A percentile compares a stretch with the other conserved stretches of the same genome.
Conservation (phyloP, 2,888 invertebrate species). For the Drosophila histrio region DNA sequence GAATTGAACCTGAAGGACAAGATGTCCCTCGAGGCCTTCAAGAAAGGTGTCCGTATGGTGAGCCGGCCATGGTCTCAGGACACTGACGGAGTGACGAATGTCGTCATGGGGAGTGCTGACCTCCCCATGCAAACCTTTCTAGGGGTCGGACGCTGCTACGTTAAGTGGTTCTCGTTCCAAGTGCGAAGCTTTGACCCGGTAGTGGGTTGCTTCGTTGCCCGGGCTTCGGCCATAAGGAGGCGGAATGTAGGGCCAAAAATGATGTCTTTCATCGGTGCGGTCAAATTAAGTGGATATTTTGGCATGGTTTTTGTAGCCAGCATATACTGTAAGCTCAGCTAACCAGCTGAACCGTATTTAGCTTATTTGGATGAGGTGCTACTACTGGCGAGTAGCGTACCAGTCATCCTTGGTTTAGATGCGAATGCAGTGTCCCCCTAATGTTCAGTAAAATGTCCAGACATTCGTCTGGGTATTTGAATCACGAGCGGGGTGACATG, state of each 20-base stretch:
- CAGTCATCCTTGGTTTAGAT: constrained; percentile 9
- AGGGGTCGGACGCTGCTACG: constrained; percentile 8
- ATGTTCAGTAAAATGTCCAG: constrained; percentile 16
- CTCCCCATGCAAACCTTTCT: not conserved
- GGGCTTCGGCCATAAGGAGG: constrained; percentile 12
- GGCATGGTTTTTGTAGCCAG: not conserved
- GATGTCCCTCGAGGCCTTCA: constrained; percentile 1
- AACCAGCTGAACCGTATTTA: constrained; percentile 7
- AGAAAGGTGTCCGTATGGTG: not conserved
- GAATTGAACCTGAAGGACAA: constrained; percentile 16
- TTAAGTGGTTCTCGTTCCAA: constrained; percentile 19
- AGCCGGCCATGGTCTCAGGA: not conserved
- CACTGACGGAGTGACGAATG: not conserved
- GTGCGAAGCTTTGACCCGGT: constrained; percentile 4
- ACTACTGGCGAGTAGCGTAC: constrained; percentile 16
- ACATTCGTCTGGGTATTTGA: not conserved
- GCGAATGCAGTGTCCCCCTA: constrained; percentile 15
- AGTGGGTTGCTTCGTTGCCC: constrained; percentile 6
- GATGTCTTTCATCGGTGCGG: constrained; percentile 19
- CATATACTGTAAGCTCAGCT: constrained; percentile 5
- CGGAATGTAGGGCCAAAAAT: constrained; percentile 6
- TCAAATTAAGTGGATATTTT: constrained; percentile 2
- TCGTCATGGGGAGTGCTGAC: not conserved
- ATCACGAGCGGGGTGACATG: not conserved
- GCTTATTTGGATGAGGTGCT: constrained; percentile 11